A percentile compares a stretch with the other conserved stretches of the same genome.
Conservation (phyloP, 2,888 invertebrate species). For the Thyatira batis region DNA sequence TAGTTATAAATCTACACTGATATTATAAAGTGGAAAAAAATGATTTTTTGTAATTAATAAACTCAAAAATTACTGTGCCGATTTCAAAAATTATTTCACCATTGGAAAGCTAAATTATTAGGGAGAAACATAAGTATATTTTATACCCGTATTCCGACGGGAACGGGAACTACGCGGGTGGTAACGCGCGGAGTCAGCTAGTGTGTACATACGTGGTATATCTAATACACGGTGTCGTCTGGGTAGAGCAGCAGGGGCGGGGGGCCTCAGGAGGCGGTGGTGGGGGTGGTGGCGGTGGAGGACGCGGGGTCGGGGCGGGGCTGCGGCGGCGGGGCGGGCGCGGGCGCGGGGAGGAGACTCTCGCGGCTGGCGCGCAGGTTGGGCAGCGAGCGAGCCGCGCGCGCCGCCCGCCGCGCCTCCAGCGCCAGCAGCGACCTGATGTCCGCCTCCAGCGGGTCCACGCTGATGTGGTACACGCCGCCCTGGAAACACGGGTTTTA, state of each 20-base stretch:
- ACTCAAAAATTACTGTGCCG: no score
- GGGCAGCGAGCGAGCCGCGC: constrained; percentile 83
- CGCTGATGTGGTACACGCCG: constrained; percentile 76
- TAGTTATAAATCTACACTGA: no score
- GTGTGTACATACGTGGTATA: constrained; percentile 23
- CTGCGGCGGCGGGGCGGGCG: constrained; percentile 26
- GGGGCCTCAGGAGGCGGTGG: constrained; percentile 77
- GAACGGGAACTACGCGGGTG: no score
- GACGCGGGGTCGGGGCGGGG: constrained; percentile 53
- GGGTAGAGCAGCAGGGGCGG: constrained; percentile 59
- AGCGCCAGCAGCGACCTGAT: constrained; percentile 69
- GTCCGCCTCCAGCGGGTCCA: constrained; percentile 73
- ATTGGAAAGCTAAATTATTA: no score
- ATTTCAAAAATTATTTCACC: no score
- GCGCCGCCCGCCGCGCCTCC: constrained; percentile 73
- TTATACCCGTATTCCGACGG: no score
- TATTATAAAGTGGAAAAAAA: no score
- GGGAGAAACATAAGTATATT: no score
- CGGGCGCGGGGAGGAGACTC: constrained; percentile 80
- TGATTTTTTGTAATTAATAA: no score
- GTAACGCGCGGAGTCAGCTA: no score
- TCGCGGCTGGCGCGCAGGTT: constrained; percentile 87
- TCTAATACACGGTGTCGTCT: constrained; percentile 72
- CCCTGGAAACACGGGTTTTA: constrained; percentile 34
- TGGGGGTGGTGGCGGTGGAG: constrained; percentile 39